A percentile compares a stretch with the other conserved stretches of the same genome.
These are phyloP conservation scores for Acromyrmex heyeri DNA, from an alignment of 1,140 invertebrate genomes.

Conservation along the genomic window DNA sequence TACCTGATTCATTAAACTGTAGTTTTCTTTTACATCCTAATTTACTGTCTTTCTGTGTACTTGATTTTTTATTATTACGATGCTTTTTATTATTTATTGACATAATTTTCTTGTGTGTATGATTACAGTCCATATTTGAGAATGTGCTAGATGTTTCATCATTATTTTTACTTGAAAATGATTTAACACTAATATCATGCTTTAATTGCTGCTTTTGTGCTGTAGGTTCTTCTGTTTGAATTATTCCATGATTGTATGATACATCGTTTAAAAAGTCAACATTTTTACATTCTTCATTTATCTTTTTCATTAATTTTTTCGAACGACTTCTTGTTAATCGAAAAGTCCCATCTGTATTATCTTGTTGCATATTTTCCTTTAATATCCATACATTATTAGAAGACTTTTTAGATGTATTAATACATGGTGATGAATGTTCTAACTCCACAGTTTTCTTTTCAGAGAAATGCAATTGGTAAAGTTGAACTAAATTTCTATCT, in stretches of 20 bases:
- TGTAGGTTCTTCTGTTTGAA: not conserved
- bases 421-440: not conserved
- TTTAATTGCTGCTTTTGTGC: not conserved
- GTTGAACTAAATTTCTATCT: slow-evolving; percentile 4
- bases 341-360: not conserved
- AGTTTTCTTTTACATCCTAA: not conserved
- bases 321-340: not conserved
- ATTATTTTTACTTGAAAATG: slow-evolving; percentile 1
- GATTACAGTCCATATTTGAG: not conserved
- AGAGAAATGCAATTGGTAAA: not conserved
- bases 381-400: not conserved
- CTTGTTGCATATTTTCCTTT: not conserved
- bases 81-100: not conserved
- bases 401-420: not conserved
- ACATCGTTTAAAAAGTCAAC: not conserved
- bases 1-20: not conserved
- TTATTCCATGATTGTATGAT: not conserved
- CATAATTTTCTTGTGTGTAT: not conserved
- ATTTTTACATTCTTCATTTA: not conserved
- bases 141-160: not conserved
- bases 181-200: not conserved
- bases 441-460: not conserved
- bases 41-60: not conserved
- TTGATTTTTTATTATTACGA: not conserved
- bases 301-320: not conserved